These are phyloP conservation scores for Nysson spinosus DNA, from an alignment of 2,888 invertebrate genomes.

Conservation along the genomic window DNA sequence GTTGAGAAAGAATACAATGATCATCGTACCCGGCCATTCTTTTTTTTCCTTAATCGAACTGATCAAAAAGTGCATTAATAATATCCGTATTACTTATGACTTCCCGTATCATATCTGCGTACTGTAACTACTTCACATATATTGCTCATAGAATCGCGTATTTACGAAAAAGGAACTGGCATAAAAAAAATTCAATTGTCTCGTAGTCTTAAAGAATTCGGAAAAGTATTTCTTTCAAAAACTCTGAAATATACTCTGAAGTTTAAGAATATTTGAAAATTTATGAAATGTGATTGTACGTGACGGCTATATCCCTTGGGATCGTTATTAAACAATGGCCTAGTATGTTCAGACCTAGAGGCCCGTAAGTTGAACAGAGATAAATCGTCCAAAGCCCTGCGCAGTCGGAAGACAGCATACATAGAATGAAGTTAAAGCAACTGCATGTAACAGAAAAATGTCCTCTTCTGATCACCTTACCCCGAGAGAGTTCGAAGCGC, in stretches of 20 bases:
- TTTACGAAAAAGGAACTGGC: too few relatives aligned
- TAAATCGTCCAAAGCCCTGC: constrained; percentile 12
- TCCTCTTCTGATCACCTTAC: constrained; percentile 22
- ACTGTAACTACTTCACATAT: too few relatives aligned
- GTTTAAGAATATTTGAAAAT: not conserved
- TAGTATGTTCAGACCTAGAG: constrained; percentile 10
- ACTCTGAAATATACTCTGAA: too few relatives aligned
- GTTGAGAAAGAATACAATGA: constrained; percentile 21
- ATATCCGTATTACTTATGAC: too few relatives aligned
- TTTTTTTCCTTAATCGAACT: constrained; percentile 2
- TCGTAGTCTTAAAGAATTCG: too few relatives aligned
- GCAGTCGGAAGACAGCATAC: constrained; percentile 16
- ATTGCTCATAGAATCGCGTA: too few relatives aligned
- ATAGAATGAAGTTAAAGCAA: constrained; percentile 16
- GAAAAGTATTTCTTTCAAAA: too few relatives aligned
- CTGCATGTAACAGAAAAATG: constrained; percentile 17
- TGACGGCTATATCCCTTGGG: not conserved
- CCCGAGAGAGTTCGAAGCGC: constrained; percentile 28
- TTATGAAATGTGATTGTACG: not conserved
- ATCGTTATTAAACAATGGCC: constrained; percentile 13
- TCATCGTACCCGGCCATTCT: constrained; percentile 25
- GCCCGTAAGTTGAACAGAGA: constrained; percentile 13
- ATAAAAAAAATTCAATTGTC: not conserved
- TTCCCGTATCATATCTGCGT: too few relatives aligned
- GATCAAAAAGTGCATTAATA: not conserved